Evolutionary conservation across 2,888 invertebrate genomes (phyloP).

Genomic region (Axea sp.): DNA sequence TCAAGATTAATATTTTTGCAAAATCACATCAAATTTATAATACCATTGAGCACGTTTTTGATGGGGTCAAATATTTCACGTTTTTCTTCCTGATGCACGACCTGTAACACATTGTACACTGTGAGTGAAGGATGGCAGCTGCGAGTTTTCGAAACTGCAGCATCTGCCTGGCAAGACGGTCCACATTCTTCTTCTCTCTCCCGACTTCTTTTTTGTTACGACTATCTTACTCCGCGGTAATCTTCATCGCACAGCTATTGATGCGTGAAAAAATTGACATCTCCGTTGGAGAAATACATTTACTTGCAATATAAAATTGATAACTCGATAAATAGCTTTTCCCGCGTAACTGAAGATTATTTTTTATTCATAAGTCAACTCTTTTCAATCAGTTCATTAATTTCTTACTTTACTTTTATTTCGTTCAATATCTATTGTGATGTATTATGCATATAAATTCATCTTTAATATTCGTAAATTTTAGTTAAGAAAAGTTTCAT

Average conservation of each 20-base stretch:
- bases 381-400: not conserved
- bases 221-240: conserved; percentile 11
- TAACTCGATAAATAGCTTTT: conserved; percentile 7
- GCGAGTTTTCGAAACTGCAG: conserved; percentile 60
- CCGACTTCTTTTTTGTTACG: conserved; percentile 2
- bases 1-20: conserved; percentile 3
- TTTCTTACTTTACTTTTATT: too few species aligned
- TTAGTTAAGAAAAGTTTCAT: too few species aligned
- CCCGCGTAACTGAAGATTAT: too few species aligned
- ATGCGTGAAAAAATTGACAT: conserved; percentile 42
- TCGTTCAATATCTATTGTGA: too few species aligned
- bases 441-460: too few species aligned
- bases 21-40: conserved; percentile 22
- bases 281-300: conserved; percentile 1
- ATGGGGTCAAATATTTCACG: conserved; percentile 28
- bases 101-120: conserved; percentile 46
- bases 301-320: conserved; percentile 19
- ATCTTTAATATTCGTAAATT: too few species aligned
- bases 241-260: conserved; percentile 36
- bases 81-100: conserved; percentile 41
- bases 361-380: too few species aligned
- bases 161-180: conserved; percentile 57
- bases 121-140: conserved; percentile 53
- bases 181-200: conserved; percentile 40
- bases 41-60: conserved; percentile 28